Conservation (phyloP, 2,113 vertebrate genomes). For the Trematomus loennbergii region DNA sequence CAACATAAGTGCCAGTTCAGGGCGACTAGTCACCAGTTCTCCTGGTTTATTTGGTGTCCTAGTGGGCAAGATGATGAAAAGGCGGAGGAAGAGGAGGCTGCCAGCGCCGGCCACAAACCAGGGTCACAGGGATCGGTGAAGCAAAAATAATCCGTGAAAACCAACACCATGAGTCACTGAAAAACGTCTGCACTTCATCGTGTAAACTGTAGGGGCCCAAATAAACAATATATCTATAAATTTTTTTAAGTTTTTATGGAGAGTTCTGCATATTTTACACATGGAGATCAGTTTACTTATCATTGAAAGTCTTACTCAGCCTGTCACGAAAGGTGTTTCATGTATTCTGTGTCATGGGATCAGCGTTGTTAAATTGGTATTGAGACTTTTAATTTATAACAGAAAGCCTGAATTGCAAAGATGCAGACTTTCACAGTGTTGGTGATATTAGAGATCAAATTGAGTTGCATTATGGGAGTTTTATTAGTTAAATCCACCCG, state of each 20-base stretch:
- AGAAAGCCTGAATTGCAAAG: too few species aligned
- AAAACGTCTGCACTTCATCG: background rate
- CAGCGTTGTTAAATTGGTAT: too few species aligned
- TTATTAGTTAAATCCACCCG: background rate
- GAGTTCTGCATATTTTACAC: too few species aligned
- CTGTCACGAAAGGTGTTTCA: too few species aligned
- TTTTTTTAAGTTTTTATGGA: too few species aligned
- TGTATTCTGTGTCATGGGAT: too few species aligned
- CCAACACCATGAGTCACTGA: background rate
- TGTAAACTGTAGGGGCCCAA: too few species aligned
- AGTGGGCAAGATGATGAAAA: constrained; percentile 21
- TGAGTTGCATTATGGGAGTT: background rate
- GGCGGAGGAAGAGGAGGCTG: too few species aligned
- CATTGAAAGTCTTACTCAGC: too few species aligned
- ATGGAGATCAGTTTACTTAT: too few species aligned
- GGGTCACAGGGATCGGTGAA: background rate
- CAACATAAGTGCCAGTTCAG: constrained; percentile 8
- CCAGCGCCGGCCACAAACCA: background rate
- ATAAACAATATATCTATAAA: too few species aligned
- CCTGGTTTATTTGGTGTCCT: constrained; percentile 12
- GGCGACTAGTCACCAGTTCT: background rate
- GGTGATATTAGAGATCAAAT: background rate
- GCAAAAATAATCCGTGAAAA: background rate
- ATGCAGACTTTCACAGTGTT: background rate
- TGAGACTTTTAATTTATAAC: too few species aligned